A percentile compares a stretch with the other conserved stretches of the same genome.
These are phyloP conservation scores for Dicerorhinus sumatrensis DNA, from an alignment of 2,113 vertebrate genomes.

Conservation along the genomic window DNA sequence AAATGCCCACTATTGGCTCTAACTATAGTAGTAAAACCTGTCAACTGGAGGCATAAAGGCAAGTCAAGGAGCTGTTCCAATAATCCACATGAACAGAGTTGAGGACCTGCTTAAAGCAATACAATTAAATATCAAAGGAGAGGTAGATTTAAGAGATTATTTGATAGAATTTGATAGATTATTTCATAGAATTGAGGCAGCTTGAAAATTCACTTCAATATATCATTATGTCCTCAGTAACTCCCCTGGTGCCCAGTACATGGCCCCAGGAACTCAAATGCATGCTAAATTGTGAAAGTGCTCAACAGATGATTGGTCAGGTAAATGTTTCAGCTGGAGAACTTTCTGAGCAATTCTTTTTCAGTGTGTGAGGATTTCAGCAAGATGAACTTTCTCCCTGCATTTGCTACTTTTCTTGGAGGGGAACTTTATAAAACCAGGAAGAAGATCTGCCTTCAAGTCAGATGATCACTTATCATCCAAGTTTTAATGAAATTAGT, in stretches of 20 bases:
- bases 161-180: background rate
- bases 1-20: background rate
- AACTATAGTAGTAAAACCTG: background rate
- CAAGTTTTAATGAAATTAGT: conserved; percentile 64
- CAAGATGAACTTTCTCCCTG: background rate
- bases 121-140: background rate
- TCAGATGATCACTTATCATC: conserved; percentile 31
- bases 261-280: background rate
- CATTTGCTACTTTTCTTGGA: background rate
- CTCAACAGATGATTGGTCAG: background rate
- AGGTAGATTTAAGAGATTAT: background rate
- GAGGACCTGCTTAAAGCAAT: background rate
- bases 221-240: background rate
- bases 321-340: background rate
- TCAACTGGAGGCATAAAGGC: background rate
- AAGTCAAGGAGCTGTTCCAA: background rate
- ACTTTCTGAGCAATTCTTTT: background rate
- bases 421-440: background rate
- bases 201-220: background rate
- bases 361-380: background rate
- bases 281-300: background rate
- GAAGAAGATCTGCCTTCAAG: background rate
- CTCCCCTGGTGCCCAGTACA: too few relatives aligned
- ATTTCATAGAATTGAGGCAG: background rate
- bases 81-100: background rate